Base-by-base conservation (phyloP, 2,797 vertebrate genomes). In the Microchirus variegatus region DNA sequence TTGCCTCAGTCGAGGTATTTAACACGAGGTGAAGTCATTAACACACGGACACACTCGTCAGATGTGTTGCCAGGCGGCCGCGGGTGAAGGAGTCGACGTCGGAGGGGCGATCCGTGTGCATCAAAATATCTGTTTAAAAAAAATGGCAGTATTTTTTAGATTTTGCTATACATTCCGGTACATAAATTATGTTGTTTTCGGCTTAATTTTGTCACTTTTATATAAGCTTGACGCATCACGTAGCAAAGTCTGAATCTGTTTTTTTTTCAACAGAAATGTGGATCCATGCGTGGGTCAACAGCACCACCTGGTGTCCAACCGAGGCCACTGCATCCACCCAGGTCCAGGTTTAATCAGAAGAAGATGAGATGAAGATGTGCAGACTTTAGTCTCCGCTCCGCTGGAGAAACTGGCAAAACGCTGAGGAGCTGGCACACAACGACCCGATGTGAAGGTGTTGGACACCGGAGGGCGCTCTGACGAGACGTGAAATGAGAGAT, bases 1-100 rank as follows among this genome's bases (percentile, higher is more conserved):
- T 90, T 86, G 79, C 81, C 76, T 54, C 68, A 48, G 81, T 58
- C 61, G 78, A 81, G 73, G 74, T 86, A 81, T 90, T 87, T 83
- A 89, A 85, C 83, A 84, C 64, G 49, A 88, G 84, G 72, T 86
- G 83, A 84, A 85, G 85, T 82, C 87, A 87, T 91, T 89, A 89
- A 88, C 89, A 90, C 82, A 59, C 74, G 78, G 83, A 61, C 79
- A 80, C 69, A 44, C 63, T 76, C 67, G 77, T 89, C 81, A 90
- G 84, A 89, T 87, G 87, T 82, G 71, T 70, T 80, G 81, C 85
- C 85, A 84, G 76, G 70, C 53, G 9, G 75, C 70, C 53, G n/a
- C 45, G 64, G 72, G 69, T 63, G 63, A 70, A 52, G 44, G 51
- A 59, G 47, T 22, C 46, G n/a, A n/a, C n/a, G n/a, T n/a, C n/a